Conservation (phyloP, 1,140 invertebrate species). For the Cotesia chilonis region DNA sequence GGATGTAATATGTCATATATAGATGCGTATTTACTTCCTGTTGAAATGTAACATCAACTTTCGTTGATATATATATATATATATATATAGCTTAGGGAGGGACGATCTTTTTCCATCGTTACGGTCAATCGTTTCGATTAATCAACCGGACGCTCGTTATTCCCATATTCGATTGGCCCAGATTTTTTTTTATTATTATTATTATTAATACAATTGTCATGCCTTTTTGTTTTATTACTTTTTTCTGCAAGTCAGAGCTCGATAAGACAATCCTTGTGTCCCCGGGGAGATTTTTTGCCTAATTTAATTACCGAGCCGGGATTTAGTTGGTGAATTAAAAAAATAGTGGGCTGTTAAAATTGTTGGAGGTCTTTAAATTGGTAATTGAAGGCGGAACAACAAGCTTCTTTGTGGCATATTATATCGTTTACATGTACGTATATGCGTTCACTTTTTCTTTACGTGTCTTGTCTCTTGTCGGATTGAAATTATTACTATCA, state of each 20-base stretch:
- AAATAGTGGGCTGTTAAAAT: not conserved
- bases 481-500: no score
- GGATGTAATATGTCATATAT: no score
- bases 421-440: not conserved
- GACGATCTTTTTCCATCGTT: conserved; percentile 22
- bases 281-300: no score
- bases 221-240: not conserved
- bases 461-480: no score
- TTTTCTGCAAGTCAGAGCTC: no score
- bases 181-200: not conserved
- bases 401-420: conserved; percentile 4
- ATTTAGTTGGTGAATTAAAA: not conserved
- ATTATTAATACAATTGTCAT: not conserved
- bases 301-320: no score
- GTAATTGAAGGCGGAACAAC: conserved; percentile 15
- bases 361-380: not conserved
- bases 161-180: conserved; percentile 16
- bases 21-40: no score
- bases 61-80: not conserved
- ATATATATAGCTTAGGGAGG: not conserved
- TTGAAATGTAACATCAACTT: not conserved
- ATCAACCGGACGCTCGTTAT: not conserved
- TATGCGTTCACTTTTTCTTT: no score
- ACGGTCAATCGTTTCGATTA: conserved; percentile 22
- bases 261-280: not conserved